Percentiles rank a stretch among this genome's conserved stretches.
phyloP scores from a whole-genome alignment of 1,140 invertebrate genomes.

The Drosophila kepulauana region DNA sequence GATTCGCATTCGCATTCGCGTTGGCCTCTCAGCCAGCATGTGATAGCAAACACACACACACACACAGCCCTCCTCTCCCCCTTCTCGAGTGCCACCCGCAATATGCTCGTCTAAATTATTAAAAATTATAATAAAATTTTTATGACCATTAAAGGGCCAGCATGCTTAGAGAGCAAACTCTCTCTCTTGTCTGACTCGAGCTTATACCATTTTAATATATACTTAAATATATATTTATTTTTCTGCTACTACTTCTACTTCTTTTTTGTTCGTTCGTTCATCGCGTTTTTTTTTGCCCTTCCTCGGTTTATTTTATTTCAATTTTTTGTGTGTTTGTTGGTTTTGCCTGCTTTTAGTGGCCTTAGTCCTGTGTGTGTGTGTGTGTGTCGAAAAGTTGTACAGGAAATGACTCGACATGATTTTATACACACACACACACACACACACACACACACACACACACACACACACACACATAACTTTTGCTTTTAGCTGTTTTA shows the following conservation, averaged over 20 bases:
- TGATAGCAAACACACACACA: conserved; percentile 3
- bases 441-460: conserved; percentile 67
- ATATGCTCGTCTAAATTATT: conserved; percentile 73
- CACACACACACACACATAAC: conserved; percentile 67
- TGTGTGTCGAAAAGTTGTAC: conserved; percentile 58
- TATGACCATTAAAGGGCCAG: conserved; percentile 70
- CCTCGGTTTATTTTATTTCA: neutral
- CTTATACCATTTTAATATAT: conserved; percentile 29
- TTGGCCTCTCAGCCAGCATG: conserved; percentile 1
- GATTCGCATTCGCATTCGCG: conserved; percentile 5
- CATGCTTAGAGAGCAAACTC: conserved; percentile 16
- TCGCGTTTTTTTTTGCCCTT: conserved; percentile 1
- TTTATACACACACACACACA: conserved; percentile 66
- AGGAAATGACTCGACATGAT: conserved; percentile 79
- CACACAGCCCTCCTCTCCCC: neutral
- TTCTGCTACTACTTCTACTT: neutral
- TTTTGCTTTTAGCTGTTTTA: conserved; percentile 67
- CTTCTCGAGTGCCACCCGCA: conserved; percentile 12
- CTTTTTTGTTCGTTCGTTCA: neutral
- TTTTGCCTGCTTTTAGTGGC: conserved; percentile 37
- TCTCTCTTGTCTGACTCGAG: conserved; percentile 13
- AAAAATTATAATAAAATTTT: conserved; percentile 81
- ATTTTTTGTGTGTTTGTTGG: conserved; percentile 15
- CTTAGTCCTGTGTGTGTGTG: neutral
- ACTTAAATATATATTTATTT: conserved; percentile 21